Evolutionary conservation across 2,113 vertebrate genomes (phyloP), one percentile per base, ranked within the genome.

Genomic region (Siniperca chuatsi): DNA sequence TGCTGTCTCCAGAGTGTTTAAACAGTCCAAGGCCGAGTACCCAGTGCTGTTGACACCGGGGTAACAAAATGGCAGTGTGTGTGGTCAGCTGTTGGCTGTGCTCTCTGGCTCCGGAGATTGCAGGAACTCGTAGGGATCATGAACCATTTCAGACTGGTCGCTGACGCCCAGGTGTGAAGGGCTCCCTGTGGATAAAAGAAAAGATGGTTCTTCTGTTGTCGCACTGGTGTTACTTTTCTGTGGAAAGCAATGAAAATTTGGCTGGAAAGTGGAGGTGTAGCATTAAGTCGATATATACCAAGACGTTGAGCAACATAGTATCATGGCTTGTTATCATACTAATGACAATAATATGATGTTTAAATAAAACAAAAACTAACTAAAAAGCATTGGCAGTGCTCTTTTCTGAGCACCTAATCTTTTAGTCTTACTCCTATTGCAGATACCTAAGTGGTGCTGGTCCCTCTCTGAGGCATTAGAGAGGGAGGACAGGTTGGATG

Each of bases 401-500:
- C 54, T 35, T 44, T 40, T 68, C n/a, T 44, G 35, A 73, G 25
- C 25, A 46, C 3, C 10, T 35, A 8, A 6, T 40, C 37, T 35
- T 79, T 55, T 7, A 20, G 16, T 60, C 16, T 67, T 20, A 35
- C 18, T 55, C 57, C 2, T n/a, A 21, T 11, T 61, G 54, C 96
- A 96, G 71, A 96, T 92, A 92, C 98, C 98, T 80, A 98, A 95
- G 89, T 98, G 97, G 78, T 98, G 98, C 54, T 97, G 98, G 78
- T 99, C 98, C 83, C 98, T 96, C 90, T 99, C 98, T 0, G 98
- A 99, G 21, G 97, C 84, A 67, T 98, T 99, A 78, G 98, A 99
- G 75, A 99, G 96, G 6, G 98, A 99, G 79, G 98, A 99, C 88
- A 99, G 93, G 87, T 99, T 99, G 66, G 98, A 99, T 0, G 98